A percentile compares a stretch with the other conserved stretches of the same genome.
Evolutionary conservation across 2,888 invertebrate species (phyloP).

Genomic region (Hylaea fasciaria): DNA sequence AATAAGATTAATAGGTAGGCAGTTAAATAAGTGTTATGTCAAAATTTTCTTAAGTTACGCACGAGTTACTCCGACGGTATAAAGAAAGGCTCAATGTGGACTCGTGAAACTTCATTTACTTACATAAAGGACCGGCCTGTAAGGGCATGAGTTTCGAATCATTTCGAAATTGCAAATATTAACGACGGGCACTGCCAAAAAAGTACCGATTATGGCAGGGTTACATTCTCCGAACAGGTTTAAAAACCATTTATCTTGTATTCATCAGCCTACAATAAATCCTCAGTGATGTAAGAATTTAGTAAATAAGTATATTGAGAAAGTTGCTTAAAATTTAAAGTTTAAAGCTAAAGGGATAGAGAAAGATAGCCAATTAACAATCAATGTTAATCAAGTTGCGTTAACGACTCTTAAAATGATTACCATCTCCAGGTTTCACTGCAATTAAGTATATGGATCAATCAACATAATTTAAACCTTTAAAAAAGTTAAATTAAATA

Average conservation of each 20-base stretch:
- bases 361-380: neutral
- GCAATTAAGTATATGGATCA: neutral
- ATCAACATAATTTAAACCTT: neutral
- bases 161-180: constrained; percentile 44
- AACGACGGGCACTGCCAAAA: constrained; percentile 14
- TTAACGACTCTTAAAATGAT: neutral
- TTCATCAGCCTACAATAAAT: no score
- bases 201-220: constrained; percentile 4
- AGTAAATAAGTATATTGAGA: no score
- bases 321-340: no score
- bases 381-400: constrained; percentile 1
- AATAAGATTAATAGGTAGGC: constrained; percentile 18
- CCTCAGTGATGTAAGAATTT: no score
- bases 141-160: constrained; percentile 41
- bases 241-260: neutral
- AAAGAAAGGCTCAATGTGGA: constrained; percentile 30
- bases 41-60: constrained; percentile 45
- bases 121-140: constrained; percentile 46
- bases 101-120: constrained; percentile 42
- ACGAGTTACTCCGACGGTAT: constrained; percentile 42
- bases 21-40: constrained; percentile 28
- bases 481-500: no score
- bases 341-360: no score
- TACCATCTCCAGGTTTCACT: neutral
- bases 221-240: constrained; percentile 17